These are phyloP conservation scores for Pogoniulus pusillus DNA, from an alignment of 2,797 vertebrate genomes.

Conservation along the genomic window DNA sequence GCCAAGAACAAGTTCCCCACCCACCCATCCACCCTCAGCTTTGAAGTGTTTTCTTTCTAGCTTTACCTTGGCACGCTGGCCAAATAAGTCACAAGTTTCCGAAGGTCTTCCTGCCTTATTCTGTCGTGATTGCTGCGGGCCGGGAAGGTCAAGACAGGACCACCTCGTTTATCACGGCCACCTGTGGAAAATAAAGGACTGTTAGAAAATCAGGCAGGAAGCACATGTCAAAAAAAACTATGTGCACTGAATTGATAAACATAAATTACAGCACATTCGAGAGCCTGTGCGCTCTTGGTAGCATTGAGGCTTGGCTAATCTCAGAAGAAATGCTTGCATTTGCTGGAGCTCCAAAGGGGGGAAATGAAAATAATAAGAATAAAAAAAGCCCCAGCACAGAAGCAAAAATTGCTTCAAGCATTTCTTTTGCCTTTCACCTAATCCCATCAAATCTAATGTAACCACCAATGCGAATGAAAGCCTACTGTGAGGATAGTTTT, in stretches of 20 bases:
- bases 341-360: not conserved
- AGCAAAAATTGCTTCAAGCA: not conserved
- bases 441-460: not conserved
- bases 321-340: constrained; percentile 1
- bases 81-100: constrained; percentile 95
- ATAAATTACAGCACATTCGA: constrained; percentile 29
- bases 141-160: constrained; percentile 96
- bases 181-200: constrained; percentile 78
- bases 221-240: constrained; percentile 37
- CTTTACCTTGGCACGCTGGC: constrained; percentile 96
- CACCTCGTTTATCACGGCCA: constrained; percentile 96
- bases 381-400: not conserved
- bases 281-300: not conserved
- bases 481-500: not conserved
- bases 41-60: constrained; percentile 64
- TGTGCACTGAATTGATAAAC: constrained; percentile 50
- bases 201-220: constrained; percentile 70
- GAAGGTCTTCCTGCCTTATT: constrained; percentile 98
- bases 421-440: constrained; percentile 6
- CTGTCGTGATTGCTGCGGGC: constrained; percentile 97
- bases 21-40: constrained; percentile 45
- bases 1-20: constrained; percentile 69
- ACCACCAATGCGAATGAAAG: not conserved
- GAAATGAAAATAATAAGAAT: not conserved
- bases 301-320: constrained; percentile 20